Conservation (phyloP, 2,888 invertebrate species). For the Synergus japonicus region DNA sequence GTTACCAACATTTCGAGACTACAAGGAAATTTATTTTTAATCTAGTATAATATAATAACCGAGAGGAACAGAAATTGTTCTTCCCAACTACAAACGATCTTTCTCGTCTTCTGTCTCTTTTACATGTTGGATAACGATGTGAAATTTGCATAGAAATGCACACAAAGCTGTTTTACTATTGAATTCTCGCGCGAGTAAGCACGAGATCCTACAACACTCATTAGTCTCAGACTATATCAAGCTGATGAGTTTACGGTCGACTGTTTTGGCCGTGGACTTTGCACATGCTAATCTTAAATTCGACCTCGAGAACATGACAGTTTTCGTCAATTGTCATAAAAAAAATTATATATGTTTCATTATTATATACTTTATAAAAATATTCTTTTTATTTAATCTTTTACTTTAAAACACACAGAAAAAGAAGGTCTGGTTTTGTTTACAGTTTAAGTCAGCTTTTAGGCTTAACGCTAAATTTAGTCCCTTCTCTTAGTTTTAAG, state of each 20-base stretch:
- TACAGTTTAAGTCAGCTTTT: too few relatives aligned
- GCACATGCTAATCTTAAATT: not conserved
- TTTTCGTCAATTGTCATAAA: not conserved
- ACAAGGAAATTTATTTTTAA: not conserved
- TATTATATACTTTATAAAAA: too few relatives aligned
- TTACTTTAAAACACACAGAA: too few relatives aligned
- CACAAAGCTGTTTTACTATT: conserved; percentile 15
- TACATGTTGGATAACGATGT: conserved; percentile 21
- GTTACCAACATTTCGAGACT: too few relatives aligned
- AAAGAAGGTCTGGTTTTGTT: too few relatives aligned
- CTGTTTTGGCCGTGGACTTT: conserved; percentile 28
- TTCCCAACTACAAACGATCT: not conserved
- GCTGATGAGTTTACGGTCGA: conserved; percentile 12
- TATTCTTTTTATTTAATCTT: too few relatives aligned
- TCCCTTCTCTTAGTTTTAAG: too few relatives aligned
- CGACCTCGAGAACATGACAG: not conserved
- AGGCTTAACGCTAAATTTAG: too few relatives aligned
- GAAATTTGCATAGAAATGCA: conserved; percentile 29
- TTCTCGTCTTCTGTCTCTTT: not conserved
- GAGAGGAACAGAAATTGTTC: not conserved
- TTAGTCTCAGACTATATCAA: conserved; percentile 27
- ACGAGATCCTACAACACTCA: conserved; percentile 24
- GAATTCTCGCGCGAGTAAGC: conserved; percentile 32
- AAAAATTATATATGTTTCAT: too few relatives aligned
- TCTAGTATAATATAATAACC: not conserved